Percentiles rank a stretch among this genome's conserved stretches.
These are phyloP conservation scores for Poeciliopsis paucimaculata DNA, from an alignment of 2,797 vertebrate species.

Conservation along the genomic window DNA sequence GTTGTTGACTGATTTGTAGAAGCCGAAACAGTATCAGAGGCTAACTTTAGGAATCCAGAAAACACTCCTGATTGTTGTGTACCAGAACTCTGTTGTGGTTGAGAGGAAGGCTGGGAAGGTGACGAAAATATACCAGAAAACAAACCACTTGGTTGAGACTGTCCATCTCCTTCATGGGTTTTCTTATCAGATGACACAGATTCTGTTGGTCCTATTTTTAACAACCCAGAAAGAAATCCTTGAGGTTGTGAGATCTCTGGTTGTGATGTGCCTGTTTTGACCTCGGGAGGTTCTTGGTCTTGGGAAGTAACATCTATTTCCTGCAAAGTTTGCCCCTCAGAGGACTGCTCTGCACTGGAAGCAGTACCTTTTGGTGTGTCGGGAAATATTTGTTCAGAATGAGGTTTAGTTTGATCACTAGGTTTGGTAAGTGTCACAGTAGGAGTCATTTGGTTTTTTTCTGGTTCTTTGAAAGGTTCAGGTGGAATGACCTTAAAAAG, in stretches of 20 bases:
- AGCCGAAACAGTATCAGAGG: conserved; percentile 76
- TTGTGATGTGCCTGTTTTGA: conserved; percentile 32
- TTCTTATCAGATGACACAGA: conserved; percentile 56
- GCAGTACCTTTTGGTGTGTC: conserved; percentile 17
- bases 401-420: conserved; percentile 48
- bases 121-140: conserved; percentile 79
- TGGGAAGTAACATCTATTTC: conserved; percentile 36
- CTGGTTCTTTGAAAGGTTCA: conserved; percentile 64
- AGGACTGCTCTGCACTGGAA: conserved; percentile 22
- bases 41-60: conserved; percentile 81
- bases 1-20: conserved; percentile 52
- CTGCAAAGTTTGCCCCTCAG: conserved; percentile 25
- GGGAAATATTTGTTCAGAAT: conserved; percentile 29
- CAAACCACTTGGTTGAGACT: conserved; percentile 74
- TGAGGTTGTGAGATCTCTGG: conserved; percentile 54
- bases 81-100: conserved; percentile 53
- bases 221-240: conserved; percentile 70
- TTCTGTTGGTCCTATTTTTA: conserved; percentile 66
- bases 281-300: conserved; percentile 27
- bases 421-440: conserved; percentile 66
- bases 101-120: conserved; percentile 49
- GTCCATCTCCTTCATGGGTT: conserved; percentile 51
- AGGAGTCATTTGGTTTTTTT: conserved; percentile 55
- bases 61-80: conserved; percentile 75
- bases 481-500: conserved; percentile 77